Base-by-base conservation (phyloP, 2,113 vertebrate species). In the Stegastes partitus region DNA sequence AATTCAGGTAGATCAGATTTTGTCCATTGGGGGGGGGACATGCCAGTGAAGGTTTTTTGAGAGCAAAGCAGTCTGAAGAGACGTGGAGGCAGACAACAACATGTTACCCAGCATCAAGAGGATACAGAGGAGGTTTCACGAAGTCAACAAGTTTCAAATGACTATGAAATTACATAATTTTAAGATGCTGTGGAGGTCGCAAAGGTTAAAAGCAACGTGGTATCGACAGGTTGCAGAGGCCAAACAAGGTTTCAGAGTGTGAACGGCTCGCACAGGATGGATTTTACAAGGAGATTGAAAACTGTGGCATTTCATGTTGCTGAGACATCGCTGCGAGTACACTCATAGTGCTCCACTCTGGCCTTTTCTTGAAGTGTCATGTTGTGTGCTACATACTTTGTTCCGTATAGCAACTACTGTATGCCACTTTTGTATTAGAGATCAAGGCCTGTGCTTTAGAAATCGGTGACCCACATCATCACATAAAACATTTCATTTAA, bases 131-230 rank as follows among this genome's bases (percentile, higher is more conserved):
- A 53, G 63, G 56, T 76, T 55, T 74, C 64, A 68, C 5, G 22
- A 12, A 65, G 84, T 85, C 80, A 84, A 81, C 72, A 77, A 80
- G 49, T 65, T 68, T 58, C 10, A 7, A 56, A 82, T 65, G 22
- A 77, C 74, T 58, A 42, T 26, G 23, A 68, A 78, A 54, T 74
- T 57, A 61, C 51, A 63, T 42, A 55, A 58, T 53, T 77, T 67
- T 37, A 22, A 58, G 37, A 58, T 76, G 53, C 68, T 68, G 50
- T 59, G 39, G n/a, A 76, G 47, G 56, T 67, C 56, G 25, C 37
- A 7, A 15, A 49, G 79, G 55, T 86, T 70, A 69, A 86, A 82
- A 75, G 79, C 42, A 23, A 37, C 28, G 1, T n/a, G 19, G 47
- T 61, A 67, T 54, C 66, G 77, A 45, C 81, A 81, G 68, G 75